These are phyloP conservation scores for Pygmarrhopalites habei DNA, from an alignment of 1,140 invertebrate species.

Conservation along the genomic window DNA sequence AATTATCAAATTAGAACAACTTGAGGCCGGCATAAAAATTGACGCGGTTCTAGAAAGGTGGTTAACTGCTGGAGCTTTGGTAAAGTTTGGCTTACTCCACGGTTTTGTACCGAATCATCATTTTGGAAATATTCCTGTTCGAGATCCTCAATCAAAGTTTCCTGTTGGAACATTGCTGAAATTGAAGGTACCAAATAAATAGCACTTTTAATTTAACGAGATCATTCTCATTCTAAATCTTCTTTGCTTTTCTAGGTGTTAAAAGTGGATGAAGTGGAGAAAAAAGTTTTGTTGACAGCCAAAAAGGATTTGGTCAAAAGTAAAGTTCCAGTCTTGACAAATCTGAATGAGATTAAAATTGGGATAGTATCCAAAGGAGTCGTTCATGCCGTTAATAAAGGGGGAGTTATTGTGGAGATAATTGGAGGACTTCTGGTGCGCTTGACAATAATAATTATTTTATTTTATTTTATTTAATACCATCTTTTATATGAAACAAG, in stretches of 20 bases:
- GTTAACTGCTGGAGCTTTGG: slow-evolving; percentile 38
- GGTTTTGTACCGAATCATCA: slow-evolving; percentile 52
- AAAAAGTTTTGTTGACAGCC: slow-evolving; percentile 24
- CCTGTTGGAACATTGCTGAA: slow-evolving; percentile 55
- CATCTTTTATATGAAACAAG: not conserved
- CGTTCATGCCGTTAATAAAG: slow-evolving; percentile 19
- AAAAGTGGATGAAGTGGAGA: not conserved
- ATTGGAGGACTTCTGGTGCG: slow-evolving; percentile 30
- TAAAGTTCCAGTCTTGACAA: slow-evolving; percentile 18
- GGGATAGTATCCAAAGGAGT: slow-evolving; percentile 26
- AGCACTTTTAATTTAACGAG: not conserved
- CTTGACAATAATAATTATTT: slow-evolving; percentile 1
- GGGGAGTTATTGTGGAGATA: slow-evolving; percentile 28
- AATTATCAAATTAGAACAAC: slow-evolving; percentile 47
- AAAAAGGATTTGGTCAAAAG: slow-evolving; percentile 33
- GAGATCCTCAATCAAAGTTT: slow-evolving; percentile 47
- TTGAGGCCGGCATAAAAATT: slow-evolving; percentile 50
- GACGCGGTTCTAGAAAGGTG: slow-evolving; percentile 45
- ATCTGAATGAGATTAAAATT: slow-evolving; percentile 16
- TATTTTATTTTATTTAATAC: not conserved
- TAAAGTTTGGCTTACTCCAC: slow-evolving; percentile 54
- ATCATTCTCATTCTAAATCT: not conserved
- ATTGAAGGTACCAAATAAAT: slow-evolving; percentile 39
- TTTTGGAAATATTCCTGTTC: slow-evolving; percentile 47
- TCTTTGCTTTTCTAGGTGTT: slow-evolving; percentile 19